Evolutionary conservation across 2,888 invertebrate species (phyloP), one percentile per base, ranked within the genome.

Genomic region (Zaprionus lineosus): DNA sequence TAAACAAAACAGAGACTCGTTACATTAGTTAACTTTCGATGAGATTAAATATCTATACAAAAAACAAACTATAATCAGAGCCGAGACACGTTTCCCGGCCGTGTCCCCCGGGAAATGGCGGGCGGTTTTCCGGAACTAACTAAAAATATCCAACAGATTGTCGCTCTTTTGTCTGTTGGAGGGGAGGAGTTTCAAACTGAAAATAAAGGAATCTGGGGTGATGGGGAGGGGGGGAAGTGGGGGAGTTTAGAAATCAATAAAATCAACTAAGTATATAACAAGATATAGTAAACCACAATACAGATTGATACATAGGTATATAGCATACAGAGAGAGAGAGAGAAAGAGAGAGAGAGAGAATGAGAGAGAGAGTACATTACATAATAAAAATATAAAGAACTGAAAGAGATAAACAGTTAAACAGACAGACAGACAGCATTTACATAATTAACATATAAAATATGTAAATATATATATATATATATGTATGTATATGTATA

Each of bases 381-480:
- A n/a, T n/a, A n/a, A n/a, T n/a, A n/a, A n/a, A n/a, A n/a, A n/a
- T n/a, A n/a, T n/a, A n/a, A n/a, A n/a, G n/a, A n/a, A n/a, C n/a
- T n/a, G 12, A 41, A 26, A 9, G 44, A 21, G 36, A 31, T 2
- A 24, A 36, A 59, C 12, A 39, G 33, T 46, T 40, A 40, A 36
- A 55, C 43, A 50, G 44, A 57, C 15, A 33, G 33, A 48, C 48
- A 41, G 57, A 62, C 37, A 68, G 58, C 46, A 52, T 48, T 31
- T 37, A 60, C 28, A 57, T 41, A 26, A 57, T 12, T 36, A 66
- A 56, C 33, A 40, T 37, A 72, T 37, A 57, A 53, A 39, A 50
- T n/a, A 53, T 52, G 56, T 31, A 34, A 56, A 63, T 40, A 51
- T 28, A 57, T 29, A 74, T 37, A 52, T 40, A 36, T 24, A 19